Evolutionary conservation across 2,797 vertebrate species (phyloP).

Genomic region (Coreius guichenoti): DNA sequence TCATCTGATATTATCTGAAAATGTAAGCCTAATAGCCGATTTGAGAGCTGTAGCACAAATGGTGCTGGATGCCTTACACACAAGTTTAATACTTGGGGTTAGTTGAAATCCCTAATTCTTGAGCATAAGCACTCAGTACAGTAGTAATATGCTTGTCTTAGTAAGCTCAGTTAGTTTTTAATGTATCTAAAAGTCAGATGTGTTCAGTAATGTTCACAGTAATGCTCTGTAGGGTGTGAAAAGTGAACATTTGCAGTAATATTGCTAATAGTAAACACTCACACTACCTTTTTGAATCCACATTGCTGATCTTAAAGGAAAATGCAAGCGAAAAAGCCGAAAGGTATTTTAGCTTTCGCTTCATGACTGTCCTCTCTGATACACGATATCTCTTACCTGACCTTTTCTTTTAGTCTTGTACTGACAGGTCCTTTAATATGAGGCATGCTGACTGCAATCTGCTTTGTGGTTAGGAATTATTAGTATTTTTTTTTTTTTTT

Average conservation of each 20-base stretch:
- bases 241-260: background rate
- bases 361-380: constrained; percentile 12
- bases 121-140: background rate
- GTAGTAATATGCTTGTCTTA: background rate
- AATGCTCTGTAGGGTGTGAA: background rate
- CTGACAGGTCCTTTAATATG: constrained; percentile 2
- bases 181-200: background rate
- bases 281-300: background rate
- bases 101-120: background rate
- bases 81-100: background rate
- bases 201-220: constrained; percentile 13
- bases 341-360: constrained; percentile 3
- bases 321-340: background rate
- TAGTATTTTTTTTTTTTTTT: no score
- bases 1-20: background rate
- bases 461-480: background rate
- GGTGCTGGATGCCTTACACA: background rate
- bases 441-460: background rate
- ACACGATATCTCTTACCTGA: constrained; percentile 27
- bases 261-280: background rate
- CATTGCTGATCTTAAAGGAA: background rate
- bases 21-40: background rate
- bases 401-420: constrained; percentile 33
- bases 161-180: background rate
- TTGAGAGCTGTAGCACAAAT: background rate